Evolutionary conservation across 2,888 invertebrate genomes (phyloP).

Genomic region (Choreutis nemorana): DNA sequence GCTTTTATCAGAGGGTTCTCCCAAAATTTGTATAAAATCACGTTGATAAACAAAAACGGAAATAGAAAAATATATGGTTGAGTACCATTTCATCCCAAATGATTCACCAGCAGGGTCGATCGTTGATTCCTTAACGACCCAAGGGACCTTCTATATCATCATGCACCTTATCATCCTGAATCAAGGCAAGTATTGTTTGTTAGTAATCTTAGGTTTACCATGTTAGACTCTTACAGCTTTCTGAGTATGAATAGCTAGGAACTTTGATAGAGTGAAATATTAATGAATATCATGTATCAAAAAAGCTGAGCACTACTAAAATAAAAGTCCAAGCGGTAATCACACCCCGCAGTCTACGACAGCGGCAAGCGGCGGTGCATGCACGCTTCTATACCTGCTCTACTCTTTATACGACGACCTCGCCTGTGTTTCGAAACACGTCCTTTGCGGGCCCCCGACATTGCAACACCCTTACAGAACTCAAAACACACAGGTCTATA

Average conservation of each 20-base stretch:
- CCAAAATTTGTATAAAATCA: no score
- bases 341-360: conserved; percentile 24
- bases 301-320: conserved; percentile 24
- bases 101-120: conserved; percentile 35
- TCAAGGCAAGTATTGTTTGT: conserved; percentile 49
- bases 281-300: conserved; percentile 7
- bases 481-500: neutral
- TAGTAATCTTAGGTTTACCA: conserved; percentile 24
- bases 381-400: conserved; percentile 57
- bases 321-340: conserved; percentile 32
- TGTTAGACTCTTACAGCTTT: conserved; percentile 2
- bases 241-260: no score
- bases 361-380: conserved; percentile 28
- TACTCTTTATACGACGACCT: conserved; percentile 38
- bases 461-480: no score
- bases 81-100: conserved; percentile 63
- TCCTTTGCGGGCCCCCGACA: conserved; percentile 49
- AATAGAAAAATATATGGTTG: conserved; percentile 25
- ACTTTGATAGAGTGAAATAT: no score
- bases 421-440: conserved; percentile 48
- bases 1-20: no score
- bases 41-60: conserved; percentile 13
- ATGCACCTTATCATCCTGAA: conserved; percentile 61
- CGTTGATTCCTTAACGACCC: conserved; percentile 24
- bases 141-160: conserved; percentile 41